These are phyloP conservation scores for Daphoenositta chrysoptera DNA, from an alignment of 2,113 vertebrate genomes.

Conservation along the genomic window DNA sequence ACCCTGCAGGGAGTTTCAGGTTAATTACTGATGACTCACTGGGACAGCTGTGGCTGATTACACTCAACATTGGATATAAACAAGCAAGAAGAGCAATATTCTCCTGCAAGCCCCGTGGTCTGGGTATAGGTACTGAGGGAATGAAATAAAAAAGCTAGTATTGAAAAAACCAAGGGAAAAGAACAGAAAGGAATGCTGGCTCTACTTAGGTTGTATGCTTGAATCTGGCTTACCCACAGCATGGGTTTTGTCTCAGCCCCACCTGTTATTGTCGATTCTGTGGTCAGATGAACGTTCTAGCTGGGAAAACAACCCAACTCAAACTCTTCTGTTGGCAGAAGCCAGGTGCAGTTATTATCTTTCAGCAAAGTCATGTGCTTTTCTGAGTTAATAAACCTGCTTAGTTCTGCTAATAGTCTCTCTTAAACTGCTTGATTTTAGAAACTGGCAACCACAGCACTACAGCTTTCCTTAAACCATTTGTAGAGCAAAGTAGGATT, in stretches of 20 bases:
- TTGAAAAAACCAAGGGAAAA: not conserved
- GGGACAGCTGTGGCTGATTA: not conserved
- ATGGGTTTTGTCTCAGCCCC: not conserved
- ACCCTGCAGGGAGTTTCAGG: not conserved
- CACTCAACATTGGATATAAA: not conserved
- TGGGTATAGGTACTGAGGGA: not conserved
- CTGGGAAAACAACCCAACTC: not conserved
- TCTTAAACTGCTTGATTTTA: not conserved
- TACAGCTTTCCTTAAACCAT: not conserved
- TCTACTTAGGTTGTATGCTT: not conserved
- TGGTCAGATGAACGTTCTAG: not conserved
- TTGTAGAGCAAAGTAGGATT: not conserved
- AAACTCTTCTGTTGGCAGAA: not conserved
- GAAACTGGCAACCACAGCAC: not conserved
- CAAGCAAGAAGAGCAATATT: not conserved
- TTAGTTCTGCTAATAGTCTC: not conserved
- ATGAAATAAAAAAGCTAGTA: not conserved
- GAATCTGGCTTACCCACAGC: not conserved
- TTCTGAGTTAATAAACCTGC: not conserved
- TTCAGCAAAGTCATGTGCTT: not conserved
- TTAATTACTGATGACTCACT: slow-evolving; percentile 6
- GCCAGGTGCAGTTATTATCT: not conserved
- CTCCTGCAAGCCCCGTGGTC: not conserved
- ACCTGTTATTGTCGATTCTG: not conserved
- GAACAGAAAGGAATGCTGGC: not conserved